Evolutionary conservation across 2,113 vertebrate genomes (phyloP), one percentile per base, ranked within the genome.

Genomic region (Dicaeum eximium): DNA sequence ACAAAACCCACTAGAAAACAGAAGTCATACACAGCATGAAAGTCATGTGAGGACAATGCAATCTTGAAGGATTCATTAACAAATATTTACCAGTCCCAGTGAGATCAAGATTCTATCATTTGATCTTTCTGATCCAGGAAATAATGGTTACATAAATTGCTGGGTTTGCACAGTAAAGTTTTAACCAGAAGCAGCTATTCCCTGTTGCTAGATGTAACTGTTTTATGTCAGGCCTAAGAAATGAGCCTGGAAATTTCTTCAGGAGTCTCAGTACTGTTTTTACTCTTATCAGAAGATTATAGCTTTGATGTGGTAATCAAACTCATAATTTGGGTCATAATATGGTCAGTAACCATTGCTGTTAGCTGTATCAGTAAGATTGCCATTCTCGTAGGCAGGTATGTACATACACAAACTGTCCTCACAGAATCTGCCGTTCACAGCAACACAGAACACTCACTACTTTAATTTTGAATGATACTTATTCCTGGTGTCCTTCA

Each of bases 161-260:
- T 80, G 31, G 9, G 37, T 65, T 90, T 85, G 57, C 53, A 86
- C 24, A 53, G 31, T 19, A 15, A 35, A 58, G 42, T 13, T 86
- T 74, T 69, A 85, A 38, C 12, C 28, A 86, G 42, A 57, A 91
- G 61, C 9, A 9, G 40, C 15, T 61, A 38, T 42, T 92, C 48
- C n/a, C 27, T 72, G 7, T 53, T 85, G 71, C 38, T 74, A 77
- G 80, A 83, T 23, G 11, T 3, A 33, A 79, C 22, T 78, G 51
- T 40, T 86, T 51, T 71, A 77, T 13, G 30, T 37, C 81, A 91
- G 37, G 27, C 44, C 54, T 53, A 57, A 81, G 82, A 74, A 89
- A 89, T 67, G n/a, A 80, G 44, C 47, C 56, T 72, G 44, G 61
- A 93, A 90, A 93, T 44, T 19, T 72, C 42, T 86, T 88, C 80